Conservation (phyloP, 2,113 vertebrate genomes). For the Ardeotis arabs region DNA sequence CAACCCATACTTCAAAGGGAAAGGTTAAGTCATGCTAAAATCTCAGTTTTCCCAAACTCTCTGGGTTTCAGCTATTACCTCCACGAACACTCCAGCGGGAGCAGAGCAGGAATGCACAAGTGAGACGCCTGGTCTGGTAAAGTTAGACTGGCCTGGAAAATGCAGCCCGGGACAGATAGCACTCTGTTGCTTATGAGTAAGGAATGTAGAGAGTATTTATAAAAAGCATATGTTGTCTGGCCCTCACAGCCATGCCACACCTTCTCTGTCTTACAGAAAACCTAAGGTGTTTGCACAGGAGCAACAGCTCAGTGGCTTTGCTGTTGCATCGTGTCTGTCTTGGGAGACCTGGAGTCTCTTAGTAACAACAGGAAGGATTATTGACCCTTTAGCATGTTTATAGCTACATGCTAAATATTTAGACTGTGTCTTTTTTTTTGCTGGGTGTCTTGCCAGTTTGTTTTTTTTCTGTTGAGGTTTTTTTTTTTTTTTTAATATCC, state of each 20-base stretch:
- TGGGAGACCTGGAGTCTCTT: background rate
- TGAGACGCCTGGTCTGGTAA: background rate
- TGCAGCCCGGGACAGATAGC: background rate
- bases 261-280: background rate
- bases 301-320: background rate
- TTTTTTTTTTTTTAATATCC: background rate
- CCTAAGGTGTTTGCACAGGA: background rate
- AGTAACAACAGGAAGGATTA: background rate
- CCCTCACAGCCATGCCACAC: background rate
- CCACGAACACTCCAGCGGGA: background rate
- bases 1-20: background rate
- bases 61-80: background rate
- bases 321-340: background rate
- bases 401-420: background rate
- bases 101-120: background rate
- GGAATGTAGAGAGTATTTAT: background rate
- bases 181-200: background rate
- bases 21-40: conserved; percentile 11
- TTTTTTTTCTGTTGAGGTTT: background rate
- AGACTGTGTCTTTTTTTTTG: background rate
- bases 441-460: background rate
- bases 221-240: background rate
- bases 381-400: background rate
- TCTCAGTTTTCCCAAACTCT: background rate
- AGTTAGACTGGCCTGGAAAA: background rate